Base-by-base conservation (phyloP, 2,797 vertebrate genomes). In the Anguilla obscura region DNA sequence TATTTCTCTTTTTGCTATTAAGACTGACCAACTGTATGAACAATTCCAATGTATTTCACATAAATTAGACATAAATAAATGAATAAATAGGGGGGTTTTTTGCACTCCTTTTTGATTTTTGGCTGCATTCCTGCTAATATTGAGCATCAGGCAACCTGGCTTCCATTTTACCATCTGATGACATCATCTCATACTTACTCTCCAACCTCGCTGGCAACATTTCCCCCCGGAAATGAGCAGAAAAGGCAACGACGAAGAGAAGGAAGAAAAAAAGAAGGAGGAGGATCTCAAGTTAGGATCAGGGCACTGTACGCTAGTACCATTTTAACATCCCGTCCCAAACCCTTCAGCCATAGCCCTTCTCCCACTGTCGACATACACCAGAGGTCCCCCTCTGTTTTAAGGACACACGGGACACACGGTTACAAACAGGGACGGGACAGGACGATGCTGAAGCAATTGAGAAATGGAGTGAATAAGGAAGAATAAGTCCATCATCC, bases 161-260 rank as follows among this genome's bases (percentile, higher is more conserved):
- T 18, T 18, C 85, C 60, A 69, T 69, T n/a, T n/a, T 69, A n/a
- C 63, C 24, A 1, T 66, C 14, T 58, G 50, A 3, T 45, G 87
- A 63, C 86, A 60, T 58, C 74, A n/a, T n/a, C n/a, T n/a, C n/a
- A 89, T 95, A 95, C 95, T 96, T 94, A 96, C 95, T 94, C 52
- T 92, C 87, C 76, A 85, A 87, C 92, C 90, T 74, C 30, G 84
- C 94, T 95, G 93, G 91, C 90, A 88, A 90, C 88, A 86, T 45
- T 85, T 66, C 88, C 79, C 14, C 87, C 92, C 90, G 85, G 92
- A 91, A 93, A 89, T 91, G 87, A 91, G 91, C 45, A 88, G 86
- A 76, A 90, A 88, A 91, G 56, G 92, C 76, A 40, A 91, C 88
- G 71, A 89, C 87, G 89, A 85, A 1, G 24, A 88, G 87, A 71